phyloP scores from a whole-genome alignment of 2,113 vertebrate species.

The Orcinus orca region DNA sequence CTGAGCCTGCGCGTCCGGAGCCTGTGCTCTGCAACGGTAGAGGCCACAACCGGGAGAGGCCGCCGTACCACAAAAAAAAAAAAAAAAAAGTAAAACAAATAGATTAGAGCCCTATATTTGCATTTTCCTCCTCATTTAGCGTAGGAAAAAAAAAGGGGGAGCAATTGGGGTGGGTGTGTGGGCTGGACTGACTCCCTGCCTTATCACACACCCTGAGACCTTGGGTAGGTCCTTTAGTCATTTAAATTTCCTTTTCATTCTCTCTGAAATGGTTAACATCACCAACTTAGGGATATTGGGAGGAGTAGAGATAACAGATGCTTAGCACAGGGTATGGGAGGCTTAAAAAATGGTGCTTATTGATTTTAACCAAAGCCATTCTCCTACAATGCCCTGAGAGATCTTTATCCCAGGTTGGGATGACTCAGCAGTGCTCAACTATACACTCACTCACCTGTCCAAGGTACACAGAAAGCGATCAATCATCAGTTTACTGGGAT shows the following conservation, averaged over 20 bases:
- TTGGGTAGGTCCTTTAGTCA: not conserved
- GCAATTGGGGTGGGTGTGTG: not conserved
- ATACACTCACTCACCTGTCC: not conserved
- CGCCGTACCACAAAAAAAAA: rapidly evolving
- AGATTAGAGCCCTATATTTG: not conserved
- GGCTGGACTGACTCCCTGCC: not conserved
- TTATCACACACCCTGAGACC: not conserved
- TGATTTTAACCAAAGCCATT: not conserved
- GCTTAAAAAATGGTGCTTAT: not conserved
- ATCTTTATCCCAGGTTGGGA: not conserved
- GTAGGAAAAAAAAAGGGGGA: not conserved
- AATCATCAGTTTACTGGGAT: not conserved
- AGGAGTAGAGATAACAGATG: not conserved
- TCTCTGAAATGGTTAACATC: not conserved
- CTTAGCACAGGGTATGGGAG: not conserved
- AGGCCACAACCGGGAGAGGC: too few relatives aligned
- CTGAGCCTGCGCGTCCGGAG: too few relatives aligned
- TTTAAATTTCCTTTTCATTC: not conserved
- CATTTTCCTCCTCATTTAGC: not conserved
- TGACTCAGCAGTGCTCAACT: not conserved
- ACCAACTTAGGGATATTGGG: not conserved
- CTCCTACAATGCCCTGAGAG: not conserved
- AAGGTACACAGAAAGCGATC: not conserved
- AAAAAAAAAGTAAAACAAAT: not conserved
- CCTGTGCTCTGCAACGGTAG: too few relatives aligned